Percentiles rank a stretch among this genome's conserved stretches.
Conservation (phyloP, 2,797 vertebrate genomes). For the Falco novaeseelandiae region DNA sequence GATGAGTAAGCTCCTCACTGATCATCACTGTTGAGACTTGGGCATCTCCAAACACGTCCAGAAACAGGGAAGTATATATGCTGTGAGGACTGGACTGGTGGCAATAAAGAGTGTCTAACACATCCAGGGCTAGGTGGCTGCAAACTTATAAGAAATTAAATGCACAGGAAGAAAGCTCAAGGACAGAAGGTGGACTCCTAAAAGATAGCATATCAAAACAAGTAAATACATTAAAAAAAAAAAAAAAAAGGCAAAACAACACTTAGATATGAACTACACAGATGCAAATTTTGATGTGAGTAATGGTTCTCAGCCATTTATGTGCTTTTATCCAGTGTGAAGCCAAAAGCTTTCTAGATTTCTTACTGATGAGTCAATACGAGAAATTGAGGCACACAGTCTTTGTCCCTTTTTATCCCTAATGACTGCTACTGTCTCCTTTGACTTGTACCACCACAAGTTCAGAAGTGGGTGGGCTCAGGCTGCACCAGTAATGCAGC, state of each 20-base stretch:
- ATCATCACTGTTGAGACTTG: neutral
- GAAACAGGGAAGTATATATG: neutral
- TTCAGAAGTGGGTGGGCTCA: neutral
- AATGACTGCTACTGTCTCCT: neutral
- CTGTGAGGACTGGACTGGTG: neutral
- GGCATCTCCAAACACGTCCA: conserved; percentile 46
- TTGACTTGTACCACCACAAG: neutral
- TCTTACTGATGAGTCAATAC: neutral
- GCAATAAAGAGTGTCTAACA: neutral
- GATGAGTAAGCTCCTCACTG: conserved; percentile 34
- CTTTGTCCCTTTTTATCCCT: neutral
- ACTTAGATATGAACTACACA: neutral
- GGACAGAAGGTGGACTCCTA: neutral
- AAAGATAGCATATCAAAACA: neutral
- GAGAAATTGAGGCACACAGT: neutral
- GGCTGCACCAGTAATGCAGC: neutral
- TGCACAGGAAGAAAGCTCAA: neutral
- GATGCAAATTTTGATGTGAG: neutral
- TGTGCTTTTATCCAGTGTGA: neutral
- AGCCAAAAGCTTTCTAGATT: neutral
- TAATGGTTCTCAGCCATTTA: neutral
- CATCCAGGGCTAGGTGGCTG: neutral
- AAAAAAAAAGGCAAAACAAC: neutral
- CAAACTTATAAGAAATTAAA: neutral
- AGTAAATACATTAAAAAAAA: neutral